Conservation (phyloP, 1,140 invertebrate species). For the Ceratoteleas bidentatus region DNA sequence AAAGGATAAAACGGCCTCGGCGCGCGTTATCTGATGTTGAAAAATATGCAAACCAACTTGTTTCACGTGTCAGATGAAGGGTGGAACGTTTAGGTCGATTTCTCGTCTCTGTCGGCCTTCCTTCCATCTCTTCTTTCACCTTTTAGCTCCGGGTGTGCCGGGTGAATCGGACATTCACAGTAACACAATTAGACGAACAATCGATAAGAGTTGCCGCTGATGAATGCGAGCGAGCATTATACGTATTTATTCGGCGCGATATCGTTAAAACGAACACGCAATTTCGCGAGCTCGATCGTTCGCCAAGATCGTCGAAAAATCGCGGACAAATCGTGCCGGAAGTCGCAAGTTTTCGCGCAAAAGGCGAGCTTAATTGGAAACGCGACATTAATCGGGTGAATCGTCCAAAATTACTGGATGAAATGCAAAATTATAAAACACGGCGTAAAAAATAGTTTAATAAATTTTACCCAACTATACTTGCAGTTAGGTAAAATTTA, state of each 20-base stretch:
- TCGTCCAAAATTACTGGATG: too few species aligned
- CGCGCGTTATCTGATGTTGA: constrained; percentile 69
- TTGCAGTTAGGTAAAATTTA: too few species aligned
- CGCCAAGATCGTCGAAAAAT: too few species aligned
- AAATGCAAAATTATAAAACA: too few species aligned
- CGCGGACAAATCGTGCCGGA: too few species aligned
- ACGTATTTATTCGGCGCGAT: constrained; percentile 13
- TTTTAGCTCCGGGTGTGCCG: constrained; percentile 67
- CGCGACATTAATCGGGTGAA: too few species aligned
- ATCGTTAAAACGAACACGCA: constrained; percentile 16
- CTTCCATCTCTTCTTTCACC: constrained; percentile 39
- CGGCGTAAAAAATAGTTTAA: too few species aligned
- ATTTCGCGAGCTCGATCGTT: background rate
- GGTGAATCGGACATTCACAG: constrained; percentile 69
- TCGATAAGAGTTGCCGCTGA: constrained; percentile 76
- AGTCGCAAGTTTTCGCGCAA: too few species aligned
- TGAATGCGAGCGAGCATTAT: constrained; percentile 65
- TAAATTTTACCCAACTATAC: too few species aligned
- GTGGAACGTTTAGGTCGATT: constrained; percentile 72
- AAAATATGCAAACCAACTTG: constrained; percentile 79
- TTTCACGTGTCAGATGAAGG: constrained; percentile 74
- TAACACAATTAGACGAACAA: constrained; percentile 81
- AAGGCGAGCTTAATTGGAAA: too few species aligned
- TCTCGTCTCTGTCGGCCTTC: constrained; percentile 41
- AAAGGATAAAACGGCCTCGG: constrained; percentile 44